These are phyloP conservation scores for Melanophora roralis DNA, from an alignment of 2,888 invertebrate genomes.

Conservation along the genomic window DNA sequence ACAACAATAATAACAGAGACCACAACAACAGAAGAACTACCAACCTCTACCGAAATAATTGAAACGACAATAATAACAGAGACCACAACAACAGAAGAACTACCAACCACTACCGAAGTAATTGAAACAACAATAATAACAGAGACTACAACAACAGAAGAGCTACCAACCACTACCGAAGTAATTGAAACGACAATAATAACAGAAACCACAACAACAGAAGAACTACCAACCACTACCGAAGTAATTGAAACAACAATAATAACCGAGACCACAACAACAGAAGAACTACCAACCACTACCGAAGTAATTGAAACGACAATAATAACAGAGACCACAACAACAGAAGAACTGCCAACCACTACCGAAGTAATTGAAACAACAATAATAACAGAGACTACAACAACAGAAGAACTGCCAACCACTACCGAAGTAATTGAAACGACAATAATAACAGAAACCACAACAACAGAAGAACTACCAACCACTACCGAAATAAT, in stretches of 20 bases:
- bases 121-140: not conserved
- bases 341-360: not conserved
- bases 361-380: not conserved
- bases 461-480: not conserved
- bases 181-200: not conserved
- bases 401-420: not conserved
- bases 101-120: not conserved
- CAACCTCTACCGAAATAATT: too few species aligned
- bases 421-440: not conserved
- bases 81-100: not conserved
- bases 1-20: not conserved
- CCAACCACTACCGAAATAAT: not conserved
- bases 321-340: not conserved
- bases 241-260: not conserved
- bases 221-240: not conserved
- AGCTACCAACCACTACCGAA: not conserved
- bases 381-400: not conserved
- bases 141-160: not conserved
- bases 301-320: not conserved
- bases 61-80: not conserved
- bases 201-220: not conserved
- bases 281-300: not conserved
- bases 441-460: not conserved
- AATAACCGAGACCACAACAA: not conserved
- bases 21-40: not conserved